phyloP scores from a whole-genome alignment of 2,888 invertebrate species.

The Tiphia femorata region DNA sequence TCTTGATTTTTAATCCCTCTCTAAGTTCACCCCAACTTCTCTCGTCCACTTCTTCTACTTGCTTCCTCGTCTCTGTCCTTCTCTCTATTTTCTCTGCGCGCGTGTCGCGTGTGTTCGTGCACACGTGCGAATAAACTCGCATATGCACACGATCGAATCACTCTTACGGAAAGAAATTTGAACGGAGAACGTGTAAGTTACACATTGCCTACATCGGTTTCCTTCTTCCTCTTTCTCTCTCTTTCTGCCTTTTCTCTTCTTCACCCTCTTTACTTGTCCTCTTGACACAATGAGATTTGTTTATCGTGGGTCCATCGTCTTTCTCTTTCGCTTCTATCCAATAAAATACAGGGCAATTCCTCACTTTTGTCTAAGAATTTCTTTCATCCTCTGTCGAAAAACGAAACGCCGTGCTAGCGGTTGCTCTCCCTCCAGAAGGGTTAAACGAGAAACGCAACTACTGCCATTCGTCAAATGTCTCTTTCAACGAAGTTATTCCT shows the following conservation, averaged over 20 bases:
- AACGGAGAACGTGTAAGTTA: conserved; percentile 8
- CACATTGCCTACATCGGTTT: too few relatives aligned
- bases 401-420: conserved; percentile 57
- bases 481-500: conserved; percentile 5
- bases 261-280: conserved; percentile 15
- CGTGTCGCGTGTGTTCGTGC: background rate
- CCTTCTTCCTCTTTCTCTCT: conserved; percentile 8
- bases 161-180: conserved; percentile 22
- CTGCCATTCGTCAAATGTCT: background rate
- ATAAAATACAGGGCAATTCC: conserved; percentile 65
- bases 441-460: conserved; percentile 26
- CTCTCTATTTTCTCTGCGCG: background rate
- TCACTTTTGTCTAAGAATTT: conserved; percentile 62
- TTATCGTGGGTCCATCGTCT: background rate
- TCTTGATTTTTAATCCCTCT: conserved; percentile 9
- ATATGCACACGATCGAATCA: conserved; percentile 6
- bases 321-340: conserved; percentile 22
- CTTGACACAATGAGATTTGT: conserved; percentile 10
- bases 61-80: background rate
- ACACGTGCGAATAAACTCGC: conserved; percentile 6
- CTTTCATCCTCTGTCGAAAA: too few relatives aligned
- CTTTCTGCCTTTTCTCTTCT: too few relatives aligned
- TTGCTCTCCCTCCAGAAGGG: conserved; percentile 60
- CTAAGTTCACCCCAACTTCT: background rate
- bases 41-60: too few relatives aligned